phyloP scores from a whole-genome alignment of 1,140 invertebrate genomes.

The Phenacoccus solenopsis region DNA sequence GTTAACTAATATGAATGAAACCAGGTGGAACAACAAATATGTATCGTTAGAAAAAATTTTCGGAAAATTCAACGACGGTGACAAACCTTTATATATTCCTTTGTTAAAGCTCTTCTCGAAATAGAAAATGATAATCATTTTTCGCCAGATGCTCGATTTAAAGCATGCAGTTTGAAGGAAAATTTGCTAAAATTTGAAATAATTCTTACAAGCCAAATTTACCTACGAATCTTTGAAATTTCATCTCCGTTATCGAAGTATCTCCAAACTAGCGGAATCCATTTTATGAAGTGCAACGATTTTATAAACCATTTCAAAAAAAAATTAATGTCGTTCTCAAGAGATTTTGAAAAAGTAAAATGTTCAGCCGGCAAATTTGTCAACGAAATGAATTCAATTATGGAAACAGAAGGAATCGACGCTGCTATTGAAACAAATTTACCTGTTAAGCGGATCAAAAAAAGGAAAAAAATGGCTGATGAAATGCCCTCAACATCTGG shows the following conservation, averaged over 20 bases:
- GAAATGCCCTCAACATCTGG: no score
- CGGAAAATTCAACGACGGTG: neutral
- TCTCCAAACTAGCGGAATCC: neutral
- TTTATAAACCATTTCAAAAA: no score
- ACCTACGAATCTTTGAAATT: slow-evolving; percentile 3
- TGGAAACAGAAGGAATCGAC: no score
- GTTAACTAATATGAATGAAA: neutral
- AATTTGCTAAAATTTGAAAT: slow-evolving; percentile 11
- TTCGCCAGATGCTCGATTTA: neutral
- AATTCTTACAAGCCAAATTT: slow-evolving; percentile 1
- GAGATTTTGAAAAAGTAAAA: no score
- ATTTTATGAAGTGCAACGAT: slow-evolving; percentile 13
- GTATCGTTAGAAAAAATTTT: neutral
- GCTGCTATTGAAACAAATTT: no score
- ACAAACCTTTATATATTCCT: neutral
- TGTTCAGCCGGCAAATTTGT: no score
- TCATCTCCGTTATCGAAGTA: neutral
- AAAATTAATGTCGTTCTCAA: no score
- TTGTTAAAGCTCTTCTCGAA: neutral
- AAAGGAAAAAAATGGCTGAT: no score
- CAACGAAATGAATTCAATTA: no score
- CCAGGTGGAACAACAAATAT: neutral
- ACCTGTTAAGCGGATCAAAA: no score
- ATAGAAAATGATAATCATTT: no score
- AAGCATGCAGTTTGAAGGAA: slow-evolving; percentile 13